A percentile compares a stretch with the other conserved stretches of the same genome.
phyloP scores from a whole-genome alignment of 2,113 vertebrate species.

The Cyanocitta stelleri region DNA sequence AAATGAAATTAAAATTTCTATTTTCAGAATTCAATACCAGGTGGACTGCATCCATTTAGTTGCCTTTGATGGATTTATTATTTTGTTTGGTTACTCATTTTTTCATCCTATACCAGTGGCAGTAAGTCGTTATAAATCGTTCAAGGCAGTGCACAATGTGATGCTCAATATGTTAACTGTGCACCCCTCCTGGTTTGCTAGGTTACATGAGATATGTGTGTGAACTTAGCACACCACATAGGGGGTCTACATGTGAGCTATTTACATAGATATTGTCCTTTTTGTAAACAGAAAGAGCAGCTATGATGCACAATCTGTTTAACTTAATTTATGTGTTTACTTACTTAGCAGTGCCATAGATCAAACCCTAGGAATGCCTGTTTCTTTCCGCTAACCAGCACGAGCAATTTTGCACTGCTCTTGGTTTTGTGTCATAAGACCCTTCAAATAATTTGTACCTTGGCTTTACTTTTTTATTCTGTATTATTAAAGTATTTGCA shows the following conservation, averaged over 20 bases:
- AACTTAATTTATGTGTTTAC: constrained; percentile 3
- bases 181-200: background rate
- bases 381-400: background rate
- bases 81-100: background rate
- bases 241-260: background rate
- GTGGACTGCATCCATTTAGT: background rate
- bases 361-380: background rate
- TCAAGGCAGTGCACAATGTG: background rate
- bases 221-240: background rate
- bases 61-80: background rate
- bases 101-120: background rate
- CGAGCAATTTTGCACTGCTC: background rate
- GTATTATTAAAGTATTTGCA: background rate
- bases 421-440: background rate
- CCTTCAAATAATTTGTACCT: background rate
- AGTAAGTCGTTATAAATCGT: background rate
- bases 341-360: background rate
- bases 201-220: background rate
- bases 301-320: background rate
- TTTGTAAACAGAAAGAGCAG: background rate
- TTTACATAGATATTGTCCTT: background rate
- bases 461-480: background rate
- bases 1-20: background rate
- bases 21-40: background rate
- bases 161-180: background rate